Evolutionary conservation across 1,140 invertebrate species (phyloP), one percentile per base, ranked within the genome.

Genomic region (Apis laboriosa): DNA sequence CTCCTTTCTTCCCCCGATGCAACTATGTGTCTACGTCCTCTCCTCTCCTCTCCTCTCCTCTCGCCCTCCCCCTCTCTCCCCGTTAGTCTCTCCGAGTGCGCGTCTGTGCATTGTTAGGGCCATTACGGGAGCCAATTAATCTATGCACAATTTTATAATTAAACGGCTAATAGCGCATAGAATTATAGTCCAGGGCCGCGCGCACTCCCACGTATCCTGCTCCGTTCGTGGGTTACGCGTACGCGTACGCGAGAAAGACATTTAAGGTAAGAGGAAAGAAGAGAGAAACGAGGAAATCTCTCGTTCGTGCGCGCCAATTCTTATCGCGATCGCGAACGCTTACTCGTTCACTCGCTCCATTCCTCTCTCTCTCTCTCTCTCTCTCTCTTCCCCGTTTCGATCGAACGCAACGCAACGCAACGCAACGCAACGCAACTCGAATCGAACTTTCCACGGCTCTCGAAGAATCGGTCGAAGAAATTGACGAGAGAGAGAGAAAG

Each of bases 91-190:
- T 86, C 77, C 86, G 77, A 81, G 80, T 90, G 88, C 90, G 85
- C 84, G 89, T 90, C 86, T 90, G 88, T 82, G 87, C 91, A 92
- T 93, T 93, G 92, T 92, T 92, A 87, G 88, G 84, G 88, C 92
- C 91, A 92, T 94, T 93, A 93, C 92, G 86, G 92, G 90, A 93
- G 92, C 91, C 93, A 94, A 94, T 94, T 94, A 94, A 94, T 94
- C 91, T 92, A 93, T 92, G 92, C 93, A 91, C 92, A 93, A 93
- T 93, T 94, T 94, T 92, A 93, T 94, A 94, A 94, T 94, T 93
- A 94, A 94, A 93, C 88, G 91, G 90, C 93, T 94, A 94, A 94
- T 94, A 92, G 90, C 90, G 92, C 92, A 93, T 94, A 92, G 93
- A 94, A 94, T 93, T 93, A 91, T 90, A 92, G 89, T 88, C 90